A percentile compares a stretch with the other conserved stretches of the same genome.
Evolutionary conservation across 2,888 invertebrate species (phyloP).

Genomic region (Blastobasis adustella): DNA sequence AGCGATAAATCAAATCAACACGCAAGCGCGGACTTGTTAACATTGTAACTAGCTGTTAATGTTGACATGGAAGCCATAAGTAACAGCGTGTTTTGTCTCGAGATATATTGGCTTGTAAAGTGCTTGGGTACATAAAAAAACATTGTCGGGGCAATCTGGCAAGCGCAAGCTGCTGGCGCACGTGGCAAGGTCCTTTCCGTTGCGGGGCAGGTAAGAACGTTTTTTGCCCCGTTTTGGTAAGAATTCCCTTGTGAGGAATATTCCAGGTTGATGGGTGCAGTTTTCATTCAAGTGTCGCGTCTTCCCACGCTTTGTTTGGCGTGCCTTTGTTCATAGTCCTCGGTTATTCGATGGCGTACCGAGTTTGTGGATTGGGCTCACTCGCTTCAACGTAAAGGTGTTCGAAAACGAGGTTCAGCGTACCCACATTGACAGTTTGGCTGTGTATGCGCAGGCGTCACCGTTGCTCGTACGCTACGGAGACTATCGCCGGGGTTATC

Average conservation of each 20-base stretch:
- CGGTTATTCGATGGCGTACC: no score
- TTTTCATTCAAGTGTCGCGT: slow-evolving; percentile 31
- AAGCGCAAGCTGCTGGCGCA: slow-evolving; percentile 56
- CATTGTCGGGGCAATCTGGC: slow-evolving; percentile 1
- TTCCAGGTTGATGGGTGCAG: slow-evolving; percentile 29
- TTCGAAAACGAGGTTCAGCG: background rate
- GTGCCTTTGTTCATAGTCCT: background rate
- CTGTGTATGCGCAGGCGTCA: background rate
- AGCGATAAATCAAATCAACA: slow-evolving; percentile 19
- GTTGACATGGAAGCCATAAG: slow-evolving; percentile 14
- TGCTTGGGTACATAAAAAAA: slow-evolving; percentile 9
- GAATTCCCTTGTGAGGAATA: slow-evolving; percentile 32
- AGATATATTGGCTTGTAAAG: slow-evolving; percentile 9
- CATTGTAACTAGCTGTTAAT: slow-evolving; percentile 13
- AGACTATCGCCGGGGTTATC: background rate
- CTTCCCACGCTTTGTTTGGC: slow-evolving; percentile 31
- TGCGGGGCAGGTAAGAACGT: slow-evolving; percentile 69
- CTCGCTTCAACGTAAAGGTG: no score
- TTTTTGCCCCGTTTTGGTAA: slow-evolving; percentile 48
- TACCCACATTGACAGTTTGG: background rate
- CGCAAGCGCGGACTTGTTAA: slow-evolving; percentile 1
- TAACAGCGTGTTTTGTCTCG: slow-evolving; percentile 6
- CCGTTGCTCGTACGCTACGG: background rate
- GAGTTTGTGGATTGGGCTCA: no score
- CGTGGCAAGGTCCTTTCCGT: slow-evolving; percentile 71